Percentiles rank a stretch among this genome's conserved stretches.
Evolutionary conservation across 2,113 vertebrate species (phyloP).

Genomic region (Colius striatus): DNA sequence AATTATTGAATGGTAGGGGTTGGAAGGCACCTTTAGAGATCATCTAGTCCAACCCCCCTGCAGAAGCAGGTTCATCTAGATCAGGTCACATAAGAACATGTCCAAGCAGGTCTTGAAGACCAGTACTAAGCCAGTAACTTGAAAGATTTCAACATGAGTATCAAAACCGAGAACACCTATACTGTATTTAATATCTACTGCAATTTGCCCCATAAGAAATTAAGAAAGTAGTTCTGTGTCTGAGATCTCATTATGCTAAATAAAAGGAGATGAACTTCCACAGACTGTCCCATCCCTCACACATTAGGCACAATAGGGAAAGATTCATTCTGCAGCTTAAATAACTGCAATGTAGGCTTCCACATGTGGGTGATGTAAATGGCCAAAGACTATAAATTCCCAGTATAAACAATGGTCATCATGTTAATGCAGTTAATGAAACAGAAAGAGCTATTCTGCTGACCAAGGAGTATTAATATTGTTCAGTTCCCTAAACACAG

Average conservation of each 20-base stretch:
- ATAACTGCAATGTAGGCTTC: not conserved
- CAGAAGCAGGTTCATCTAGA: too few species aligned
- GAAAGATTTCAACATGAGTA: not conserved
- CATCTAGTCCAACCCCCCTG: too few species aligned
- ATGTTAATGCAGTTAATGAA: not conserved
- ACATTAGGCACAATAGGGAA: not conserved
- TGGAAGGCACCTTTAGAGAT: too few species aligned
- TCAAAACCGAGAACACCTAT: not conserved
- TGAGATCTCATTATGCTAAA: not conserved
- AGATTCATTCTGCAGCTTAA: not conserved
- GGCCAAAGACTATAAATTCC: not conserved
- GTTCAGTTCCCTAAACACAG: not conserved
- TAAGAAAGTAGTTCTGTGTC: not conserved
- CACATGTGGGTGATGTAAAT: not conserved
- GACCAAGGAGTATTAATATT: not conserved
- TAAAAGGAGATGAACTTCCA: not conserved
- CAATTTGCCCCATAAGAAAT: not conserved
- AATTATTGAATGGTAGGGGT: too few species aligned
- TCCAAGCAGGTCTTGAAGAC: too few species aligned
- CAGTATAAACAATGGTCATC: not conserved
- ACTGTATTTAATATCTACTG: not conserved
- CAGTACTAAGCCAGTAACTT: not conserved
- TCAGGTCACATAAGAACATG: too few species aligned
- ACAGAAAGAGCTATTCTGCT: not conserved
- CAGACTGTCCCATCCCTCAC: not conserved